Conservation (phyloP, 2,797 vertebrate genomes). For the Toxotes lorentzi region DNA sequence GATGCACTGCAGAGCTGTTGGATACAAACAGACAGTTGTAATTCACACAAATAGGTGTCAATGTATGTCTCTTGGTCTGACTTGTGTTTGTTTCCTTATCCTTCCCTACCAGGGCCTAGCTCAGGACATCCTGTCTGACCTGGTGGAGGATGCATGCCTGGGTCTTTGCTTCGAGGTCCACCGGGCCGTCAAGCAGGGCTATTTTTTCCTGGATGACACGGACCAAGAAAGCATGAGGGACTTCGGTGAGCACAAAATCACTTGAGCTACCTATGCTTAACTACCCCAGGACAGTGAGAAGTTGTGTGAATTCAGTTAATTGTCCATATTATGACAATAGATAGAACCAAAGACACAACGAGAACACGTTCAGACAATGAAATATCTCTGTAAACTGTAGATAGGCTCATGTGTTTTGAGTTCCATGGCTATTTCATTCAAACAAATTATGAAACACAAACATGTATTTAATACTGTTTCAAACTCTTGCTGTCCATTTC, state of each 20-base stretch:
- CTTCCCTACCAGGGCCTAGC: constrained; percentile 89
- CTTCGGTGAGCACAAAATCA: constrained; percentile 87
- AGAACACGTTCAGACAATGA: not conserved
- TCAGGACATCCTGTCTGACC: constrained; percentile 97
- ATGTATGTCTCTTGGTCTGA: not conserved
- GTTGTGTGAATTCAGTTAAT: not conserved
- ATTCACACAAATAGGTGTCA: not conserved
- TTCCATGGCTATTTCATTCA: not conserved
- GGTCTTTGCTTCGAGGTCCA: constrained; percentile 98
- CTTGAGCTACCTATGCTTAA: not conserved
- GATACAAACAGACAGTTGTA: constrained; percentile 1
- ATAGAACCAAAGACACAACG: not conserved
- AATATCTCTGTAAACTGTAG: not conserved
- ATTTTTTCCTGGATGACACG: constrained; percentile 97
- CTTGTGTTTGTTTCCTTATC: constrained; percentile 2
- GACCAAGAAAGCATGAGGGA: constrained; percentile 99
- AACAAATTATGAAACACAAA: not conserved
- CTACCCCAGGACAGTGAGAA: not conserved
- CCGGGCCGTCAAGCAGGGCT: constrained; percentile 96
- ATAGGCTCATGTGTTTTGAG: not conserved
- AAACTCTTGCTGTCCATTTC: not conserved
- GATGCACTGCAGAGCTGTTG: constrained; percentile 2
- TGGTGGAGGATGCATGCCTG: constrained; percentile 98
- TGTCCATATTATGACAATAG: not conserved
- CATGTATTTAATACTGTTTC: not conserved